These are phyloP conservation scores for Festucalex cinctus DNA, from an alignment of 2,113 vertebrate genomes.

Conservation along the genomic window DNA sequence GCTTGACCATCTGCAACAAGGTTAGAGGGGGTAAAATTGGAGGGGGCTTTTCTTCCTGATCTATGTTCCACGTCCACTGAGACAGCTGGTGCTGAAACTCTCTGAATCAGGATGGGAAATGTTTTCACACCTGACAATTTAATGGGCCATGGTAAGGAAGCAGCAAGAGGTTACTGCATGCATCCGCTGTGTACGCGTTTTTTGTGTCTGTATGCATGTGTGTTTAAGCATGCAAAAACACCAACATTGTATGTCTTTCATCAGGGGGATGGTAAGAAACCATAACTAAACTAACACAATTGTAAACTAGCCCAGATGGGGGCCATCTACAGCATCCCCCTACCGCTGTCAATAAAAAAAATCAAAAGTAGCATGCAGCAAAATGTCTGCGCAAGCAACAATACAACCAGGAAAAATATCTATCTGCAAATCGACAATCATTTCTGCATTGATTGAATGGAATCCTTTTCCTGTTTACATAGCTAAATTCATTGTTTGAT, in stretches of 20 bases:
- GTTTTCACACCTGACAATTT: conserved; percentile 40
- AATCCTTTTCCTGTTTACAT: too few relatives aligned
- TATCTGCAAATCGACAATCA: too few relatives aligned
- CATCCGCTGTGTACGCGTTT: background rate
- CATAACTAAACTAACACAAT: background rate
- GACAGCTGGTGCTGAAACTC: conserved; percentile 9
- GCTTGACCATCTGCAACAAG: conserved; percentile 12
- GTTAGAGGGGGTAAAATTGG: background rate
- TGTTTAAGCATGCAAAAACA: background rate
- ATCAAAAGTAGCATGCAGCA: too few relatives aligned
- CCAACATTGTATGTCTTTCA: background rate
- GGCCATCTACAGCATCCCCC: too few relatives aligned
- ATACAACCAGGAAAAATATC: too few relatives aligned
- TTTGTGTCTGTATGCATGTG: background rate
- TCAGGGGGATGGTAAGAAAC: background rate
- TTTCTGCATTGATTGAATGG: too few relatives aligned
- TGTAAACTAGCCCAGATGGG: background rate
- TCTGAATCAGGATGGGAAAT: conserved; percentile 13
- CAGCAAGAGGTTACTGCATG: conserved; percentile 7
- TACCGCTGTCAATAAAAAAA: too few relatives aligned
- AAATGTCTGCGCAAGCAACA: too few relatives aligned
- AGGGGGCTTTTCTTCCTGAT: conserved; percentile 8
- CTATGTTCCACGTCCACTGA: background rate
- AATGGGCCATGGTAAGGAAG: conserved; percentile 23
- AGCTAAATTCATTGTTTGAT: too few relatives aligned